Evolutionary conservation across 2,888 invertebrate species (phyloP).

Genomic region (Homarus gammarus): DNA sequence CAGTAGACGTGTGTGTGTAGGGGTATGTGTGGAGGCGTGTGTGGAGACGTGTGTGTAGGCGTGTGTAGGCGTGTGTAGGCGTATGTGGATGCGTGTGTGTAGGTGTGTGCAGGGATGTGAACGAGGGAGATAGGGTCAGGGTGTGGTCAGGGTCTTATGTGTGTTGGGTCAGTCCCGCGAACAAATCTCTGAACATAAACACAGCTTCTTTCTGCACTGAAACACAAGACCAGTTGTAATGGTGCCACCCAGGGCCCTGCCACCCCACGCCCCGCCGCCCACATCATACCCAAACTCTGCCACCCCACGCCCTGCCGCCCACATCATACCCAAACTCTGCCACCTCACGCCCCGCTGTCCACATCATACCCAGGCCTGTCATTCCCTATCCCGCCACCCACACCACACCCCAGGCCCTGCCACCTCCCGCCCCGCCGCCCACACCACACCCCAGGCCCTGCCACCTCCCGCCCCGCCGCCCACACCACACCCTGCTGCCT

Average conservation of each 20-base stretch:
- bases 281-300: no score
- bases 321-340: no score
- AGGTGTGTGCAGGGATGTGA: neutral
- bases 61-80: conserved; percentile 8
- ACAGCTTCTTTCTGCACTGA: neutral
- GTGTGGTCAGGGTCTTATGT: neutral
- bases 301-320: no score
- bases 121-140: neutral
- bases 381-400: no score
- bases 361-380: no score
- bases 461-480: neutral
- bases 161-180: neutral
- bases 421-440: neutral
- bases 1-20: neutral
- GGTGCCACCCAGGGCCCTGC: neutral
- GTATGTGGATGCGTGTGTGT: conserved; percentile 10
- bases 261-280: neutral
- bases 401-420: neutral
- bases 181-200: conserved; percentile 15
- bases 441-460: neutral
- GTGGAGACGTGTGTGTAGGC: conserved; percentile 5
- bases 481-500: neutral
- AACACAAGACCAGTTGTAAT: neutral
- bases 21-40: neutral
- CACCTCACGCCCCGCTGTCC: no score